phyloP scores from a whole-genome alignment of 2,113 vertebrate genomes.

The Rafetus swinhoei region DNA sequence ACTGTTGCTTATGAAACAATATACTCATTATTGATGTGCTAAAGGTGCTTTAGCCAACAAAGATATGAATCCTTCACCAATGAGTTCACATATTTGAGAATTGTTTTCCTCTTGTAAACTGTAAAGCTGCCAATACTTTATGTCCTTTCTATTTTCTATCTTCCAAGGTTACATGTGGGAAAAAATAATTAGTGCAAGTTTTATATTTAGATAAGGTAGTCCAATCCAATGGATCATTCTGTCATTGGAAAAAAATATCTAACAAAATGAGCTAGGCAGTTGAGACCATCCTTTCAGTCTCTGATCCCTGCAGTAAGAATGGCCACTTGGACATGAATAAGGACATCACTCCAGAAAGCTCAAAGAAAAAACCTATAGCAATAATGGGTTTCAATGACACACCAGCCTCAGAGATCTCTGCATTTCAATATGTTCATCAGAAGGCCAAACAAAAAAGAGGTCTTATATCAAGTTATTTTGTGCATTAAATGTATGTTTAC shows the following conservation, averaged over 20 bases:
- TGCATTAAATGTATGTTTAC: background rate
- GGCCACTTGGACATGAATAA: background rate
- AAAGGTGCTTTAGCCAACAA: background rate
- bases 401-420: background rate
- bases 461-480: background rate
- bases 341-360: background rate
- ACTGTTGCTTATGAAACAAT: background rate
- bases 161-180: background rate
- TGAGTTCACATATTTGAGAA: background rate
- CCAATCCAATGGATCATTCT: background rate
- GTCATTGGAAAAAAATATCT: background rate
- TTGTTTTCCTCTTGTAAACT: background rate
- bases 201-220: background rate
- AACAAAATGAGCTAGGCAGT: background rate
- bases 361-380: background rate
- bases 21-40: background rate
- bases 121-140: background rate
- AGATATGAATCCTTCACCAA: background rate
- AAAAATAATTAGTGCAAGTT: background rate
- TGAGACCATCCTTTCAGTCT: slow-evolving; percentile 1
- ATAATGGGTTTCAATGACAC: background rate
- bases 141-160: background rate
- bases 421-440: background rate
- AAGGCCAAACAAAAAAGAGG: slow-evolving; percentile 22
- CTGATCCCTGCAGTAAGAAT: slow-evolving; percentile 6